Evolutionary conservation across 2,888 invertebrate genomes (phyloP), one percentile per base, ranked within the genome.

Genomic region (Philereme vetulata): DNA sequence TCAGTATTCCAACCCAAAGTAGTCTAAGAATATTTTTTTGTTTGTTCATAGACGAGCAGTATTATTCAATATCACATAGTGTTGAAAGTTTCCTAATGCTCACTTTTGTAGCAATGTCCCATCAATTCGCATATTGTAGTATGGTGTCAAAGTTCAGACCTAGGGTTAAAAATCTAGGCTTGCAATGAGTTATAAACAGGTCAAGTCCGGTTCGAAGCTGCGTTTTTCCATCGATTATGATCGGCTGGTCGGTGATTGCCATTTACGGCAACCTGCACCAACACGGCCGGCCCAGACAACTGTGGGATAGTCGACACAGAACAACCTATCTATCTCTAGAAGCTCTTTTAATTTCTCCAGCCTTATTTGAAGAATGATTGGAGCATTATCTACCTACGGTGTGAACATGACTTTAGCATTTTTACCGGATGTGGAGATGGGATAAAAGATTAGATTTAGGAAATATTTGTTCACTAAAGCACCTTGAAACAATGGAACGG

Each of bases 221-320:
- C 83, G 85, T 90, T 90, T 91, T 90, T 89, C 87, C 83, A 78
- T 68, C 76, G 87, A 87, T 85, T 85, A 86, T 85, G 84, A 89
- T 87, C 85, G 82, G 66, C 78, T 75, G 75, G 79, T 78, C 77
- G 76, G 76, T 79, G 77, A 77, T 57, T 72, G 72, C 91, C 91
- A 78, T 91, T 80, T 91, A 91, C 74, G 91, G 90, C 74, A 91
- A 82, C 87, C 80, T 85, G 90, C 38, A 8, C 70, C 51, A 43
- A 47, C 52, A 48, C 48, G 53, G 75, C 80, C 72, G 63, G 79
- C 74, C 55, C 78, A 76, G 81, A 90, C 90, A 86, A 86, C 89
- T 91, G 88, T 90, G 90, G 86, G 89, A 89, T 90, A 86, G 82
- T 82, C 79, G 74, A 77, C 82, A 78, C 74, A 76, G 70, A 77